Evolutionary conservation across 1,140 invertebrate species (phyloP).

Genomic region (Reticulitermes speratus): DNA sequence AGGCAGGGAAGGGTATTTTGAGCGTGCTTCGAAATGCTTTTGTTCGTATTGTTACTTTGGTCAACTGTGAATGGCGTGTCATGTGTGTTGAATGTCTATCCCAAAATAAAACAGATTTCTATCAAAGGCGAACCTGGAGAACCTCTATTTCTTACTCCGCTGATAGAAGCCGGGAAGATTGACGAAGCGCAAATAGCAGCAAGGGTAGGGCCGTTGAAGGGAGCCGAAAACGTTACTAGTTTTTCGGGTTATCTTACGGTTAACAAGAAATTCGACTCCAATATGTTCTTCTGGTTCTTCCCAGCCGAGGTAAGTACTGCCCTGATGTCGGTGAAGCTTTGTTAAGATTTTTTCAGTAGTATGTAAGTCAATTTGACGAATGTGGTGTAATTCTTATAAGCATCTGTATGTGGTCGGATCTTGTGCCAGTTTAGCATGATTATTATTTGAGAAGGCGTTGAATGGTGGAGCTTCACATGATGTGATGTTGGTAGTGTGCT

Average conservation of each 20-base stretch:
- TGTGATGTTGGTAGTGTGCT: too few relatives aligned
- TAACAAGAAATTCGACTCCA: slow-evolving; percentile 62
- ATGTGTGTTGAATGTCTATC: slow-evolving; percentile 39
- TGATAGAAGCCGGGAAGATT: slow-evolving; percentile 53
- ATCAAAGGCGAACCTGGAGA: slow-evolving; percentile 48
- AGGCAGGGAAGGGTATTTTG: too few relatives aligned
- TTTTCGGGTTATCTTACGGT: slow-evolving; percentile 72
- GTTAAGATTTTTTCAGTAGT: neutral
- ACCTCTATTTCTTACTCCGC: slow-evolving; percentile 54
- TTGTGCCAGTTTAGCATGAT: too few relatives aligned
- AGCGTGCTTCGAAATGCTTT: neutral
- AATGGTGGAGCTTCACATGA: too few relatives aligned
- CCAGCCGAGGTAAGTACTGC: slow-evolving; percentile 50
- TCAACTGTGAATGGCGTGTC: neutral
- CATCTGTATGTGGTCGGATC: neutral
- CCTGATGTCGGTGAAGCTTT: neutral
- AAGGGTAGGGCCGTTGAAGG: slow-evolving; percentile 35
- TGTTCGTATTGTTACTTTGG: neutral
- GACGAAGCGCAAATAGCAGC: slow-evolving; percentile 44
- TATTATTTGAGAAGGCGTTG: too few relatives aligned
- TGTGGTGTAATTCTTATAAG: neutral
- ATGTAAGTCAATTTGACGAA: neutral
- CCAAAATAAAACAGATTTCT: slow-evolving; percentile 36
- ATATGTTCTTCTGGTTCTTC: slow-evolving; percentile 80
- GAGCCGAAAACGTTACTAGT: slow-evolving; percentile 31